phyloP scores from a whole-genome alignment of 2,113 vertebrate species.

The Lathamus discolor region DNA sequence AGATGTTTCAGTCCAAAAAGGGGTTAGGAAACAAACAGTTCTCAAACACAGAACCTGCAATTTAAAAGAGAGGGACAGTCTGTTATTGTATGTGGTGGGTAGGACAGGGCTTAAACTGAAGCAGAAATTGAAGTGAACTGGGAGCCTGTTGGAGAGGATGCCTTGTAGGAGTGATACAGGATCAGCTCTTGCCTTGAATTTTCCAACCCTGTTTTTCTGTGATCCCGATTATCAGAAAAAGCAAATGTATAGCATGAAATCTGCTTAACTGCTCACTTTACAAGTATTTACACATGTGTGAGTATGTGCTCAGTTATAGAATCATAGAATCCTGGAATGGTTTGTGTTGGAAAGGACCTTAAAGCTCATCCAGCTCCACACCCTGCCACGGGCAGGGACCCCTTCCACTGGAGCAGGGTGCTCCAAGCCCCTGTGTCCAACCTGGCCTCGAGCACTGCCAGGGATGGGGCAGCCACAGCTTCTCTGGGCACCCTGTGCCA shows the following conservation, averaged over 20 bases:
- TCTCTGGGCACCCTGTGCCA: no score
- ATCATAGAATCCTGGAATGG: neutral
- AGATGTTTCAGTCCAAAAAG: neutral
- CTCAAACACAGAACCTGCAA: neutral
- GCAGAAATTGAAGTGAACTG: neutral
- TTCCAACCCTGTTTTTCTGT: neutral
- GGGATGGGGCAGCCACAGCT: no score
- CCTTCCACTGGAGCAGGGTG: neutral
- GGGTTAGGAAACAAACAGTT: neutral
- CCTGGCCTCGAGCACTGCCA: neutral
- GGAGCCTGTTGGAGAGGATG: neutral
- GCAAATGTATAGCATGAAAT: neutral
- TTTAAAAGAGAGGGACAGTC: no score
- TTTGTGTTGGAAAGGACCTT: neutral
- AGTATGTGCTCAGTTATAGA: neutral
- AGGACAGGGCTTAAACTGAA: neutral
- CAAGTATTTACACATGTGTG: rapidly evolving
- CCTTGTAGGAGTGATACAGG: neutral
- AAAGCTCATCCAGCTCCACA: neutral
- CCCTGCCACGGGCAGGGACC: neutral
- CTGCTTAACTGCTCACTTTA: neutral
- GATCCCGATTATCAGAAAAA: neutral
- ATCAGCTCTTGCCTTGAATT: neutral
- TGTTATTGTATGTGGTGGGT: neutral
- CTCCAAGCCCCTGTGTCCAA: neutral